These are phyloP conservation scores for Oxyura jamaicensis DNA, from an alignment of 2,113 vertebrate genomes.

Conservation along the genomic window DNA sequence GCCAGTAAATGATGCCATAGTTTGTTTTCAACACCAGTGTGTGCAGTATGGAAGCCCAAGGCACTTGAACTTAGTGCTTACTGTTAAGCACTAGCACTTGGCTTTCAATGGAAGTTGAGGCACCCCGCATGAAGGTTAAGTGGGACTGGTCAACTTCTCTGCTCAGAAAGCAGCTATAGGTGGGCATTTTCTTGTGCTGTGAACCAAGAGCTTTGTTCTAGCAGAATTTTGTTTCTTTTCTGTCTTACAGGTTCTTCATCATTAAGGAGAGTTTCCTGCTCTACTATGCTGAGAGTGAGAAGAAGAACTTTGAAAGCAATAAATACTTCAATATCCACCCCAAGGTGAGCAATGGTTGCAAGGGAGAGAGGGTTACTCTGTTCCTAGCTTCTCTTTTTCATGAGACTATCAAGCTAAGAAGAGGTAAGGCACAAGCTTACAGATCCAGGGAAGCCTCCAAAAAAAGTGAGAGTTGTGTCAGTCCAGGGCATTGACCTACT, in stretches of 20 bases:
- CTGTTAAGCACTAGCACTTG: background rate
- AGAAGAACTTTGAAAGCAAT: constrained; percentile 92
- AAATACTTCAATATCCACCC: constrained; percentile 96
- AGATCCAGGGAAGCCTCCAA: background rate
- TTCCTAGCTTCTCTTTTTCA: background rate
- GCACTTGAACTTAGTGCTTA: background rate
- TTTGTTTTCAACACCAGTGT: background rate
- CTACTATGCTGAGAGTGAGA: constrained; percentile 95
- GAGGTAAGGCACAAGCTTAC: background rate
- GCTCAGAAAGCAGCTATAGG: background rate
- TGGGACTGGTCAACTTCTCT: background rate
- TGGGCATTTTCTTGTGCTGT: background rate
- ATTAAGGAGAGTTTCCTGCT: constrained; percentile 98
- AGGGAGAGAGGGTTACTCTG: background rate
- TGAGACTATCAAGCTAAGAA: background rate
- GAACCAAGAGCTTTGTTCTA: background rate
- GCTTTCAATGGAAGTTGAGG: background rate
- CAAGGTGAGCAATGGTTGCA: constrained; percentile 80
- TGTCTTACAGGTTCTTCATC: constrained; percentile 90
- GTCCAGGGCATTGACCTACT: background rate
- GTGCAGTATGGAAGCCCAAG: background rate
- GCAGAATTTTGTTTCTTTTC: background rate
- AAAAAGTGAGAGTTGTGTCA: background rate
- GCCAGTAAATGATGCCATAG: accelerated
- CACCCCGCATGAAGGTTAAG: background rate